Base-by-base conservation (phyloP, 2,888 invertebrate species). In the Zaprionus bogoriensis region DNA sequence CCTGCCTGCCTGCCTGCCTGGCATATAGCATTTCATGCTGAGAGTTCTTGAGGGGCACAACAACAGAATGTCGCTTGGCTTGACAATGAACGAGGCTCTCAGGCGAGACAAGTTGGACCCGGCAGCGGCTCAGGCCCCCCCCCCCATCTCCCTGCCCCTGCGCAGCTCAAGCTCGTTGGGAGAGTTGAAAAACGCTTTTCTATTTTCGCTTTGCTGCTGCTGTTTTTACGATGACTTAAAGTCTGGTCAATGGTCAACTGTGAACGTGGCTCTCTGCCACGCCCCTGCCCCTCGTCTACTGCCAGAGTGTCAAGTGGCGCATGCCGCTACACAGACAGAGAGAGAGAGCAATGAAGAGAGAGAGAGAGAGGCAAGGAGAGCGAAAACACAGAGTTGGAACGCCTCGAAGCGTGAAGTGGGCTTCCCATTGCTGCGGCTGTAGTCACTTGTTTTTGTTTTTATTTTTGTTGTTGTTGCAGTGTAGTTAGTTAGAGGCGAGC, bases 221-320 rank as follows among this genome's bases (percentile, higher is more conserved):
- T 57, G 46, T 32, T 44, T 53, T 47, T 28, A 45, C 38, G 41
- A 42, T 47, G 44, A 20, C 51, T 57, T 55, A n/a, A 44, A 47
- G 70, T 67, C 74, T 85, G 80, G 80, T 79, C 80, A 80, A 85
- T 79, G 83, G 86, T 85, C 86, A 82, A 73, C 51, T 59, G 63
- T 48, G 55, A 50, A 51, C 48, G 51, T 55, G 58, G 41, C 71
- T 52, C 47, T 38, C 42, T 28, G 52, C 45, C 30, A 27, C 52
- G 38, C 38, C 46, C 20, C n/a, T 25, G 5, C 25, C 19, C 23
- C 46, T 25, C 7, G 27, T 61, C 55, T 45, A 38, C 50, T 20
- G 54, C 19, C 61, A 67, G 67, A 83, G 86, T 81, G 80, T 81
- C 86, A 83, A 83, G 80, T 81, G 86, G 86, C 86, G 74, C 77